phyloP scores from a whole-genome alignment of 2,797 vertebrate species.

The Ciconia nigra region DNA sequence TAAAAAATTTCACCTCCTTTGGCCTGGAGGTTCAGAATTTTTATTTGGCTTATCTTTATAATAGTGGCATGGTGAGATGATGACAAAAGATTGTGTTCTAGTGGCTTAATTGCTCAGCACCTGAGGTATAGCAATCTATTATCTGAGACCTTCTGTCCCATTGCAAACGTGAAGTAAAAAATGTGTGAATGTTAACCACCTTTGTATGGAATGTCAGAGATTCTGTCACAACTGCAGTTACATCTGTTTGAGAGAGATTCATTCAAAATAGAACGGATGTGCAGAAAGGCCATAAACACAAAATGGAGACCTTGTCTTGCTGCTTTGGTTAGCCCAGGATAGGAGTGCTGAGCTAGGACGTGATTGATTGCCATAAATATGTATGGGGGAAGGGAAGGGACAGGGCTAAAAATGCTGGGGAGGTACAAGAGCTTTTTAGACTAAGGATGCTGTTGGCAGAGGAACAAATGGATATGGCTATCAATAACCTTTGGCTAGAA shows the following conservation, averaged over 20 bases:
- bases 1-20: not conserved
- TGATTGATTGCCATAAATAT: not conserved
- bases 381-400: not conserved
- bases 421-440: not conserved
- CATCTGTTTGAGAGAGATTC: not conserved
- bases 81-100: not conserved
- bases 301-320: not conserved
- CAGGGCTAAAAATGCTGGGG: not conserved
- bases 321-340: not conserved
- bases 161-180: not conserved
- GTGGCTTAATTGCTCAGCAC: not conserved
- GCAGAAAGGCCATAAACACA: not conserved
- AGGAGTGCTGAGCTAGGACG: not conserved
- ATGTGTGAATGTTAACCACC: fast-evolving
- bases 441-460: not conserved
- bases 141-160: not conserved
- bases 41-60: not conserved
- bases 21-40: not conserved
- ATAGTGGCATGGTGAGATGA: not conserved
- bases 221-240: not conserved
- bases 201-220: not conserved
- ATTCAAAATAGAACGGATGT: not conserved
- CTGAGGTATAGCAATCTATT: not conserved
- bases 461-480: conserved; percentile 11
- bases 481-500: conserved; percentile 14